Evolutionary conservation across 35 echinoderm and acorn worm species (phyloP).

Genomic region (Apostichopus californicus): DNA sequence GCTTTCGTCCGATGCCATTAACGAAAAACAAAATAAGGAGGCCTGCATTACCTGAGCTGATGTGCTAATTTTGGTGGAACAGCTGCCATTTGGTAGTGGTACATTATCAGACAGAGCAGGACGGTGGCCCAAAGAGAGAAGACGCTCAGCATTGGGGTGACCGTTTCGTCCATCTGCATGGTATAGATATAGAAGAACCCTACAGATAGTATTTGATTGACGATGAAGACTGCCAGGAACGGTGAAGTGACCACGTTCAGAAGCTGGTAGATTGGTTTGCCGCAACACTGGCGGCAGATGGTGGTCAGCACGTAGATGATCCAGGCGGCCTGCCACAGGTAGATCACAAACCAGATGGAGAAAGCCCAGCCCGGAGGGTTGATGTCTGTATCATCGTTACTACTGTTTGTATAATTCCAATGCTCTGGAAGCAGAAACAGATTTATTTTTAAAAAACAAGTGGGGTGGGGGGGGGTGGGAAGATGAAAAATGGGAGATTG

Average conservation of each 20-base stretch:
- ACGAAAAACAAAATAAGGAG: background rate
- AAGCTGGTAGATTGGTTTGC: constrained; percentile 66
- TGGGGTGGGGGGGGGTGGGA: no score
- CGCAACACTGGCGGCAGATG: constrained; percentile 63
- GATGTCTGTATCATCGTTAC: constrained; percentile 8
- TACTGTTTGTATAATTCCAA: background rate
- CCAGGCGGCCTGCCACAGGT: constrained; percentile 67
- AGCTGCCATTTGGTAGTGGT: constrained; percentile 25
- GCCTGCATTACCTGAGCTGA: background rate
- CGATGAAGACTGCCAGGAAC: constrained; percentile 57
- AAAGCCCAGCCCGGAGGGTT: constrained; percentile 83
- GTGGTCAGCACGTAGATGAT: constrained; percentile 69
- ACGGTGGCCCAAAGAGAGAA: constrained; percentile 4
- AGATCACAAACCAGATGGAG: constrained; percentile 82
- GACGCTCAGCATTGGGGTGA: constrained; percentile 2
- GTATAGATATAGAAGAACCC: constrained; percentile 55
- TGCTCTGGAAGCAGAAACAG: background rate
- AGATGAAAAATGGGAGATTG: no score
- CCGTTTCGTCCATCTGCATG: background rate
- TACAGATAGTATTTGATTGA: constrained; percentile 65
- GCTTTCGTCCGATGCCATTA: no score
- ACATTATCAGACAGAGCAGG: constrained; percentile 12
- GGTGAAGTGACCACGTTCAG: constrained; percentile 57
- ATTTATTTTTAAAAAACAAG: no score
- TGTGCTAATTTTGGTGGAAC: background rate